These are phyloP conservation scores for Aurelia coerulea DNA, from an alignment of 30 jellyfish, hydroid and myxozoan genomes.

Conservation along the genomic window DNA sequence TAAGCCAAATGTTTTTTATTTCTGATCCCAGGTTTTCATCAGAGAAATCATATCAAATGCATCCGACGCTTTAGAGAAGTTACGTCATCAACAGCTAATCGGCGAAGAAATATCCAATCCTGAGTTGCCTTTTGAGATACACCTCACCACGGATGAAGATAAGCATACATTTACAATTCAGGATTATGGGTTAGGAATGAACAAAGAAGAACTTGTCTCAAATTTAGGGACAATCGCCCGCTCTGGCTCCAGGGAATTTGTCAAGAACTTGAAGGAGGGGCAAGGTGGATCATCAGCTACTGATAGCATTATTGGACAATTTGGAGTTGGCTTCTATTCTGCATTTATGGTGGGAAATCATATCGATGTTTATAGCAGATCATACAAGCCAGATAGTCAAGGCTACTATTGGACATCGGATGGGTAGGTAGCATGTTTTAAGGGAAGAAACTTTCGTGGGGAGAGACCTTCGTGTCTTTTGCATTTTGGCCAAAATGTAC, in stretches of 20 bases:
- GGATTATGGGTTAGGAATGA: constrained; percentile 95
- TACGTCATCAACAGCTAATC: constrained; percentile 82
- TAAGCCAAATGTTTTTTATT: too few relatives aligned
- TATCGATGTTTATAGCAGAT: constrained; percentile 91
- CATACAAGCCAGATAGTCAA: constrained; percentile 66
- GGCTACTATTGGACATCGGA: constrained; percentile 95
- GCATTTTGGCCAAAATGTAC: too few relatives aligned
- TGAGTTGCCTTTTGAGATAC: constrained; percentile 87
- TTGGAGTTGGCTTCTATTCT: constrained; percentile 96
- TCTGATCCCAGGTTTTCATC: constrained; percentile 69
- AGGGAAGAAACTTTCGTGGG: too few relatives aligned
- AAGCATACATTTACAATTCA: constrained; percentile 84
- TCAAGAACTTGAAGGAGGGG: constrained; percentile 58
- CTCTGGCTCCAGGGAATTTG: constrained; percentile 92
- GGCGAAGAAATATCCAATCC: constrained; percentile 78
- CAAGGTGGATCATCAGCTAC: constrained; percentile 40
- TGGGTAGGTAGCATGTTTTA: constrained; percentile 53
- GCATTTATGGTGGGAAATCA: constrained; percentile 89
- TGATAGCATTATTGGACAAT: constrained; percentile 92
- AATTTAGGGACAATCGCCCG: constrained; percentile 95
- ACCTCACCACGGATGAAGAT: constrained; percentile 91
- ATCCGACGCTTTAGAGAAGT: constrained; percentile 93
- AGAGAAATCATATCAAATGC: constrained; percentile 93
- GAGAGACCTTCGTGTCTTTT: too few relatives aligned
- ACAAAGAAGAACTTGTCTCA: constrained; percentile 77